Evolutionary conservation across 1,140 invertebrate species (phyloP), one percentile per base, ranked within the genome.

Genomic region (Formica selysi): DNA sequence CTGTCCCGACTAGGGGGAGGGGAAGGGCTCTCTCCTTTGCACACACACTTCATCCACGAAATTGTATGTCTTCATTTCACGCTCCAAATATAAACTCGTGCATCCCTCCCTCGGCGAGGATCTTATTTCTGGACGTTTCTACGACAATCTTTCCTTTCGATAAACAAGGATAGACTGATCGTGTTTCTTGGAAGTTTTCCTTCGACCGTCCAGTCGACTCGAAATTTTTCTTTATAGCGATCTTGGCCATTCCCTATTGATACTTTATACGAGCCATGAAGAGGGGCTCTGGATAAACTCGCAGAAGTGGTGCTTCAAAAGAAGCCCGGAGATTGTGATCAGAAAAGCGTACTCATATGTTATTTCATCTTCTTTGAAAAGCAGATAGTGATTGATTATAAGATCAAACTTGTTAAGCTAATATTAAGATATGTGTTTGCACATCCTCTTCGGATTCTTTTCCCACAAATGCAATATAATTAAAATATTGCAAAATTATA

Each of bases 11-110:
- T 71, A 26, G 7, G 6, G 13, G 19, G 48, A 51, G 48, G 13
- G 48, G 48, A 51, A 51, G 13, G 44, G 6, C 16, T 79, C 41
- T 80, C 41, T 54, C 19, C 29, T 65, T 85, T 32, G 6, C 36
- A 64, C 51, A 64, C 51, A 32, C 61, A n/a, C 67, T 74, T 38
- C 44, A 51, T 48, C 62, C 44, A 84, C 80, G 54, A 74, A 74
- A 87, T 67, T 76, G 80, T 85, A 73, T 54, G 73, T 74, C 86
- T 87, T 87, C 71, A 68, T 48, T 87, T 85, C 71, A 64, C 71
- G 73, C 64, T 84, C 86, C 83, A 87, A 87, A 87, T 87, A 87
- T 87, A 87, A 86, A 79, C 62, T 11, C 65, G 32, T 41, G n/a
- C 11, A n/a, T 57, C 51, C 32, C 57, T 70, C 41, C 57, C 73